phyloP scores from a whole-genome alignment of 1,140 invertebrate species.

The Drosophila carrolli region DNA sequence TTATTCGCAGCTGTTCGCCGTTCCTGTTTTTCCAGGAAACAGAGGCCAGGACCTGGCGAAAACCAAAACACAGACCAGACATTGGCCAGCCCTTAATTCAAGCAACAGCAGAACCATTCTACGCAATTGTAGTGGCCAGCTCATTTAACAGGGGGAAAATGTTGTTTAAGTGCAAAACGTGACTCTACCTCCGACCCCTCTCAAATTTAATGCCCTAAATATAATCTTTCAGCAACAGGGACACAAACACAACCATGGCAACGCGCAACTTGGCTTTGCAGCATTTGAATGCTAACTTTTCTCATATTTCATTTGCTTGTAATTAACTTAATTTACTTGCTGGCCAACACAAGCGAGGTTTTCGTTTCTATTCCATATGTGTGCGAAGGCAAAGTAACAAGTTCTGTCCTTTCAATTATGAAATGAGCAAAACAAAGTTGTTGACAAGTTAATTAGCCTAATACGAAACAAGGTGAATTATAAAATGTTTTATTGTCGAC shows the following conservation, averaged over 20 bases:
- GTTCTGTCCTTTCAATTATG: constrained; percentile 45
- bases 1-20: constrained; percentile 63
- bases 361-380: constrained; percentile 31
- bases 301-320: constrained; percentile 69
- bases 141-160: constrained; percentile 69
- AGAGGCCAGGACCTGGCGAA: constrained; percentile 19
- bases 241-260: constrained; percentile 23
- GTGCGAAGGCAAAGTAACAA: constrained; percentile 29
- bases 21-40: constrained; percentile 6
- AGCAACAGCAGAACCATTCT: constrained; percentile 63
- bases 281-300: constrained; percentile 71
- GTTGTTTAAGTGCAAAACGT: constrained; percentile 75
- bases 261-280: constrained; percentile 48
- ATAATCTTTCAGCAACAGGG: constrained; percentile 33
- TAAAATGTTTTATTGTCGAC: constrained; percentile 20
- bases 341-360: constrained; percentile 17
- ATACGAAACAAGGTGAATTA: constrained; percentile 44
- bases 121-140: constrained; percentile 68
- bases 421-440: constrained; percentile 38
- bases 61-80: constrained; percentile 40
- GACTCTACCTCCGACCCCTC: constrained; percentile 20
- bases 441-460: constrained; percentile 33
- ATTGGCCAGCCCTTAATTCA: constrained; percentile 54
- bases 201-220: constrained; percentile 57
- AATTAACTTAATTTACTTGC: constrained; percentile 75